Evolutionary conservation across 2,113 vertebrate species (phyloP).

Genomic region (Cynocephalus volans): DNA sequence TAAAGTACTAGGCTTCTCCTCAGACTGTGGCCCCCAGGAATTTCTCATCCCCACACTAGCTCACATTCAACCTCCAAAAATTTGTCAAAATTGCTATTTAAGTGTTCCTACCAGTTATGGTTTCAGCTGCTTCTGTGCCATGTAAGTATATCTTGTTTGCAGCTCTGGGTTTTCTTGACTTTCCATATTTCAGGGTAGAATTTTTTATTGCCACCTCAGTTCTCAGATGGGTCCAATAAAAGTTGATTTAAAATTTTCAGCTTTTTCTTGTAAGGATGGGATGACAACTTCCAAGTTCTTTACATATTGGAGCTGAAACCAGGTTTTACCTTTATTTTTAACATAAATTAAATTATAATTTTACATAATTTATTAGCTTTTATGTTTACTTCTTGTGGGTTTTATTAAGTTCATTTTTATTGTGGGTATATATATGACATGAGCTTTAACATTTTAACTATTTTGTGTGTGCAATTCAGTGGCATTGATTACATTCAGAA

Average conservation of each 20-base stretch:
- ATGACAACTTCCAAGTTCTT: neutral
- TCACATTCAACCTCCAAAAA: neutral
- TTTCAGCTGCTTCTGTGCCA: neutral
- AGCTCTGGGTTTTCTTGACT: neutral
- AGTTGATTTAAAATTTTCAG: neutral
- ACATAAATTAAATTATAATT: neutral
- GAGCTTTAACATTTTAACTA: neutral
- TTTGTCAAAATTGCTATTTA: neutral
- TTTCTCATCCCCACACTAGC: neutral
- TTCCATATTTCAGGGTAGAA: neutral
- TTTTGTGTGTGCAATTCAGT: neutral
- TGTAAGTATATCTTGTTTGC: neutral
- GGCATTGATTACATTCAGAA: neutral
- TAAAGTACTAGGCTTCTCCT: neutral
- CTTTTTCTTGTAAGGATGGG: neutral
- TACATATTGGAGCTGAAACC: neutral
- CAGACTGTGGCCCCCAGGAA: neutral
- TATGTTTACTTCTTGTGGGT: neutral
- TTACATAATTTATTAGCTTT: neutral
- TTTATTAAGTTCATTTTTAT: neutral
- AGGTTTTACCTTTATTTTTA: slow-evolving; percentile 14
- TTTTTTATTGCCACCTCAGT: neutral
- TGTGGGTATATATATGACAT: neutral
- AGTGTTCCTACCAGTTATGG: neutral
- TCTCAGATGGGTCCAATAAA: neutral